Conservation (phyloP, 92 coral and sea anemone genomes). For the Parazoanthus swiftii region DNA sequence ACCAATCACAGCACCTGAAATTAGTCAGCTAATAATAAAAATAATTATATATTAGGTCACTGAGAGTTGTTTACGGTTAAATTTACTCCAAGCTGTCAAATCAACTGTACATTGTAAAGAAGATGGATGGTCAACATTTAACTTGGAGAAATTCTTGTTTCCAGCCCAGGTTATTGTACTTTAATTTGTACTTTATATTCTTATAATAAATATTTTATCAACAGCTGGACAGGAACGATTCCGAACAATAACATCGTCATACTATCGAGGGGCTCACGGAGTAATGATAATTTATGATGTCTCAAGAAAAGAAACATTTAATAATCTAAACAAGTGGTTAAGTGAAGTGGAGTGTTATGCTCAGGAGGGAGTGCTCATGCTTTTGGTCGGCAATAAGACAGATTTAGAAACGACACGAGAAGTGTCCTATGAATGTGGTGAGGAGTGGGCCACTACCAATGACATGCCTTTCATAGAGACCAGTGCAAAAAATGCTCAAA, state of each 20-base stretch:
- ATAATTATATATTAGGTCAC: no score
- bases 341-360: constrained; percentile 88
- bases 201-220: background rate
- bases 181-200: no score
- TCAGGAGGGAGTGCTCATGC: constrained; percentile 74
- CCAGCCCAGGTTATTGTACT: no score
- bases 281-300: constrained; percentile 93
- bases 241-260: constrained; percentile 90
- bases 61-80: no score
- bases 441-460: constrained; percentile 81
- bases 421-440: constrained; percentile 75
- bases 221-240: constrained; percentile 98
- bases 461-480: constrained; percentile 97
- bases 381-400: constrained; percentile 96
- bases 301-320: constrained; percentile 81
- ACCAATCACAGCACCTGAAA: no score
- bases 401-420: constrained; percentile 82
- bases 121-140: no score
- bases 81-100: no score
- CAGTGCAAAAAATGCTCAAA: constrained; percentile 81
- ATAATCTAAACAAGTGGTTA: constrained; percentile 88
- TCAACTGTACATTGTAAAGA: no score
- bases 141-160: no score
- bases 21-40: no score
- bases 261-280: constrained; percentile 98